These are phyloP conservation scores for Sinotaia quadrata DNA, from an alignment of 2,888 invertebrate species.

Conservation along the genomic window DNA sequence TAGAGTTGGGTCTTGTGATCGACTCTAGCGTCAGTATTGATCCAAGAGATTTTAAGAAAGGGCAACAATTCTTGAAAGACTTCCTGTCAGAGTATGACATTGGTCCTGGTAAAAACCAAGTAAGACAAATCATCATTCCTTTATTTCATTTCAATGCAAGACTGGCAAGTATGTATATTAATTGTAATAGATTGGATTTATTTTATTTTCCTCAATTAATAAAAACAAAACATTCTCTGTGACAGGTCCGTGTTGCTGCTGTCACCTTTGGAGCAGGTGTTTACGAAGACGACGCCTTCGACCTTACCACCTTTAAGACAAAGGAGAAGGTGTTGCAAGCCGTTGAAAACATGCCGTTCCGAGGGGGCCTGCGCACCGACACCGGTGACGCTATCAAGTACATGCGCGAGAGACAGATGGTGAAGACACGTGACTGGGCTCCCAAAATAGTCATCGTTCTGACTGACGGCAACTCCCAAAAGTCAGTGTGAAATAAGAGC, in stretches of 20 bases:
- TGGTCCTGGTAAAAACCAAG: constrained; percentile 10
- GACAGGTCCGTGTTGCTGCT: constrained; percentile 28
- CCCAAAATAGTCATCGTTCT: constrained; percentile 29
- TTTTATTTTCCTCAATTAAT: too few relatives aligned
- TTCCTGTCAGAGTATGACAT: constrained; percentile 15
- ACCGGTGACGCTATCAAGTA: constrained; percentile 33
- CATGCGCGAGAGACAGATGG: constrained; percentile 31
- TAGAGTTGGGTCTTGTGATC: constrained; percentile 12
- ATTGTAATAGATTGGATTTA: too few relatives aligned
- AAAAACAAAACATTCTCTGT: too few relatives aligned
- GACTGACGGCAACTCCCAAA: constrained; percentile 37
- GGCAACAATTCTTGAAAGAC: constrained; percentile 9
- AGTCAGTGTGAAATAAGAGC: too few relatives aligned
- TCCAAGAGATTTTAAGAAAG: constrained; percentile 3
- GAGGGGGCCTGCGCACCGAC: constrained; percentile 27
- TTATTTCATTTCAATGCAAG: too few relatives aligned
- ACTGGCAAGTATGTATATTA: too few relatives aligned
- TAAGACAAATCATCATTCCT: not conserved
- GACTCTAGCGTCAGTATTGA: constrained; percentile 16
- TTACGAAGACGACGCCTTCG: constrained; percentile 29
- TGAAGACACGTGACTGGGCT: constrained; percentile 9
- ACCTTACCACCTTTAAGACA: constrained; percentile 28
- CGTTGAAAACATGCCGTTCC: constrained; percentile 25
- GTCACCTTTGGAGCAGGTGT: constrained; percentile 31
- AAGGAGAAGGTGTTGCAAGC: constrained; percentile 24